These are phyloP conservation scores for Xiphias gladius DNA, from an alignment of 2,113 vertebrate genomes.

Conservation along the genomic window DNA sequence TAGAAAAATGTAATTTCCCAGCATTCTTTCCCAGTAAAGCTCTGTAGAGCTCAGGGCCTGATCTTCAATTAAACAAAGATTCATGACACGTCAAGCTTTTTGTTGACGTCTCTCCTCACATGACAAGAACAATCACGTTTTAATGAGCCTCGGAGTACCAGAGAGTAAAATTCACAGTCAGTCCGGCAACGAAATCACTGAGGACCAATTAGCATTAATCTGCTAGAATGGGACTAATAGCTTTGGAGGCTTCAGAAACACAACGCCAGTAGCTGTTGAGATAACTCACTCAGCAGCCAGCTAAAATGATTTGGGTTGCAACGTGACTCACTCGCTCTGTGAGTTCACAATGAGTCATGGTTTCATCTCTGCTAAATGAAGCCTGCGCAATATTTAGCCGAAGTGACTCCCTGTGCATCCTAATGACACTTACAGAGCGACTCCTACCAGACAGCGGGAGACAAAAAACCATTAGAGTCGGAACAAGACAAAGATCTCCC, in stretches of 20 bases:
- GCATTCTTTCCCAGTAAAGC: background rate
- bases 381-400: conserved; percentile 69
- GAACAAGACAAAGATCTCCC: conserved; percentile 40
- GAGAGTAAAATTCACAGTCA: conserved; percentile 13
- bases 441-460: conserved; percentile 57
- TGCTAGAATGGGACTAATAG: conserved; percentile 43
- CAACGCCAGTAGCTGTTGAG: conserved; percentile 37
- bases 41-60: background rate
- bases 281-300: conserved; percentile 54
- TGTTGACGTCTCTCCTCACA: conserved; percentile 21
- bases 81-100: background rate
- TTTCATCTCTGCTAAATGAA: conserved; percentile 70
- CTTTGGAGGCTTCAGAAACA: conserved; percentile 39
- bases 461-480: conserved; percentile 51
- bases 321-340: conserved; percentile 59
- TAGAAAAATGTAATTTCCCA: background rate
- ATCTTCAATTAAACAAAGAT: conserved; percentile 22
- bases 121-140: conserved; percentile 43
- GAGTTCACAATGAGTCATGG: conserved; percentile 65
- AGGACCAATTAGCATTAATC: conserved; percentile 56
- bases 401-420: conserved; percentile 57
- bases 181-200: conserved; percentile 31
- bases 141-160: conserved; percentile 45
- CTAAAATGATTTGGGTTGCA: conserved; percentile 28
- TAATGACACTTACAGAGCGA: conserved; percentile 59